Percentiles rank a stretch among this genome's conserved stretches.
These are phyloP conservation scores for Trematomus loennbergii DNA, from an alignment of 2,113 vertebrate species.

Conservation along the genomic window DNA sequence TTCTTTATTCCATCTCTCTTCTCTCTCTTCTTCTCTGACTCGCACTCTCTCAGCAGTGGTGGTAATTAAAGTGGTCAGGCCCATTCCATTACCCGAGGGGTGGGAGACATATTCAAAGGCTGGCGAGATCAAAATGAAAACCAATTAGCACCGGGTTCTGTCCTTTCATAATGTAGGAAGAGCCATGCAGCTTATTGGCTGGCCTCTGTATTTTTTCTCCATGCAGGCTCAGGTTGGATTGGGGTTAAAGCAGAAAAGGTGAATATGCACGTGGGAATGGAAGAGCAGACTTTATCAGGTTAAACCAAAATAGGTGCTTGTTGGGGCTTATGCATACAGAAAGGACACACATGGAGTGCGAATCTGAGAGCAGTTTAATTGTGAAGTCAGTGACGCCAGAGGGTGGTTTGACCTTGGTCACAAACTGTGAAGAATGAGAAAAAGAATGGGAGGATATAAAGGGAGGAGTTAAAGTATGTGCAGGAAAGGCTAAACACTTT, in stretches of 20 bases:
- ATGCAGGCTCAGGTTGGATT: conserved; percentile 29
- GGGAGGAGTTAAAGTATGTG: background rate
- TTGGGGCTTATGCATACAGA: conserved; percentile 9
- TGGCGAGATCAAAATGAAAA: conserved; percentile 77
- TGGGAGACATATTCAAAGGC: conserved; percentile 73
- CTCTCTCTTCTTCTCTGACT: conserved; percentile 17
- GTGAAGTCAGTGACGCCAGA: background rate
- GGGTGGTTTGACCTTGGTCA: background rate
- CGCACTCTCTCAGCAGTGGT: conserved; percentile 32
- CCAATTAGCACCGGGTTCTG: conserved; percentile 73
- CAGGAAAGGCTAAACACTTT: background rate
- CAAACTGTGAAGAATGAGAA: background rate
- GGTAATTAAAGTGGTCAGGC: conserved; percentile 74
- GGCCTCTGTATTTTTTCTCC: conserved; percentile 41
- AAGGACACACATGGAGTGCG: conserved; percentile 4
- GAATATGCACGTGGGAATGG: conserved; percentile 12
- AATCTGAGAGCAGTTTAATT: conserved; percentile 11
- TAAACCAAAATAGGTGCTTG: conserved; percentile 21
- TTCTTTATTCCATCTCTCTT: conserved; percentile 29
- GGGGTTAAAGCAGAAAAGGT: conserved; percentile 55
- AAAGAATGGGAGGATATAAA: background rate
- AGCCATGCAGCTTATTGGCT: conserved; percentile 48
- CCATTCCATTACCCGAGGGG: conserved; percentile 66
- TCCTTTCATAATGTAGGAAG: conserved; percentile 62
- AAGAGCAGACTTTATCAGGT: conserved; percentile 21